Conservation (phyloP, 2,797 vertebrate genomes). For the Eulemur coronatus region DNA sequence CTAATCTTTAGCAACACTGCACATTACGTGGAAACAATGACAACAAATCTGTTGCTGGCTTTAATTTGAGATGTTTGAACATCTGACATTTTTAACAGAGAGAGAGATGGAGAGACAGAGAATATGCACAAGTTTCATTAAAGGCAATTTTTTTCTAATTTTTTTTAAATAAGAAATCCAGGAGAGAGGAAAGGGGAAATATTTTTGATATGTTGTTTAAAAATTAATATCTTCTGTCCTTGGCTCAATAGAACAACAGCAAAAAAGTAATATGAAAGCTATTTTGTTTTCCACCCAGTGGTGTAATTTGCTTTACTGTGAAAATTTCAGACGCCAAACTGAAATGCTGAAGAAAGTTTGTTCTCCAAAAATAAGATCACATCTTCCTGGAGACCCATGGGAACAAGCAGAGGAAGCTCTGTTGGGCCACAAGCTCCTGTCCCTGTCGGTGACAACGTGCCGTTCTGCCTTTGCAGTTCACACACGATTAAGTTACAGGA, state of each 20-base stretch:
- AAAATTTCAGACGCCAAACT: background rate
- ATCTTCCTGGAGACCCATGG: background rate
- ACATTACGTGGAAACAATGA: background rate
- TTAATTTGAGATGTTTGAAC: background rate
- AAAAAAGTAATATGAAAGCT: background rate
- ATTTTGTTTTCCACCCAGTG: background rate
- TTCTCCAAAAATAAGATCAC: background rate
- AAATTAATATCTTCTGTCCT: background rate
- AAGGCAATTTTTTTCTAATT: background rate
- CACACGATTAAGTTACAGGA: background rate
- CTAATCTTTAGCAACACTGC: background rate
- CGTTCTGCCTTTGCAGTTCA: background rate
- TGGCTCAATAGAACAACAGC: slow-evolving; percentile 1
- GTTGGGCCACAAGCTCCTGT: background rate
- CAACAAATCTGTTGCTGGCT: background rate
- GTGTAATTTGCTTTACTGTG: slow-evolving; percentile 3
- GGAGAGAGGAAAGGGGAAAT: background rate
- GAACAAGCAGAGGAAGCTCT: background rate
- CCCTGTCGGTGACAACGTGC: background rate
- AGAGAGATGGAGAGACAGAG: background rate
- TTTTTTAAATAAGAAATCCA: background rate
- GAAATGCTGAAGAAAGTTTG: slow-evolving; percentile 25
- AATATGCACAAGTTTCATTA: background rate
- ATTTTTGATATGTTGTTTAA: slow-evolving; percentile 33
- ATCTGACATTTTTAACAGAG: background rate